A percentile compares a stretch with the other conserved stretches of the same genome.
Evolutionary conservation across 2,113 vertebrate genomes (phyloP).

Genomic region (Morone chrysops): DNA sequence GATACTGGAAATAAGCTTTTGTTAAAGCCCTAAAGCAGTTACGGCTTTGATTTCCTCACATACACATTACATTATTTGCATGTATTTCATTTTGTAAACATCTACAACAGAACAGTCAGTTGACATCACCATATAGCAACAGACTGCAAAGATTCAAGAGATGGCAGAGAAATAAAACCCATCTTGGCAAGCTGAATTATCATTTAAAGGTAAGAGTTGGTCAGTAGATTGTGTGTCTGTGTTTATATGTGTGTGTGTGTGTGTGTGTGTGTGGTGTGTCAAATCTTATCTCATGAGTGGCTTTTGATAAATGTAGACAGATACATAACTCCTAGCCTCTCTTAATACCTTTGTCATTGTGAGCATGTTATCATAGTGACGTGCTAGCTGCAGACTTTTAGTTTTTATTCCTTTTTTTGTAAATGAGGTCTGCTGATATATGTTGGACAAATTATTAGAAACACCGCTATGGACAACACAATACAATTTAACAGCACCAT

Average conservation of each 20-base stretch:
- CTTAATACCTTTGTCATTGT: neutral
- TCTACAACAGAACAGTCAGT: neutral
- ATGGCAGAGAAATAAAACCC: constrained; percentile 14
- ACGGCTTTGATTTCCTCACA: neutral
- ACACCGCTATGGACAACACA: neutral
- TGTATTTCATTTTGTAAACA: neutral
- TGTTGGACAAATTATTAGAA: neutral
- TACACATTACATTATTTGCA: neutral
- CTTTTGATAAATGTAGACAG: constrained; percentile 44
- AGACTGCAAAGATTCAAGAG: neutral
- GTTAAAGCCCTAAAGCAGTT: neutral
- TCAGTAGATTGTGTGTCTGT: constrained; percentile 14
- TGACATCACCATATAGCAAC: neutral
- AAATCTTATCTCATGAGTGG: constrained; percentile 40
- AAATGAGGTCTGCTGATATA: neutral
- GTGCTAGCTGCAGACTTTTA: neutral
- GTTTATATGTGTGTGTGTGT: neutral
- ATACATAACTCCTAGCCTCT: constrained; percentile 30
- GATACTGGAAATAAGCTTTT: neutral
- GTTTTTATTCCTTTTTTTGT: neutral
- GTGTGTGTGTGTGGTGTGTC: constrained; percentile 23
- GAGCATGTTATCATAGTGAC: neutral
- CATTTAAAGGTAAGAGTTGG: constrained; percentile 37
- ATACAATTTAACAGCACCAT: neutral
- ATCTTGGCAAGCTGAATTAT: constrained; percentile 24